These are phyloP conservation scores for Leistus spinibarbis DNA, from an alignment of 2,888 invertebrate species.

Conservation along the genomic window DNA sequence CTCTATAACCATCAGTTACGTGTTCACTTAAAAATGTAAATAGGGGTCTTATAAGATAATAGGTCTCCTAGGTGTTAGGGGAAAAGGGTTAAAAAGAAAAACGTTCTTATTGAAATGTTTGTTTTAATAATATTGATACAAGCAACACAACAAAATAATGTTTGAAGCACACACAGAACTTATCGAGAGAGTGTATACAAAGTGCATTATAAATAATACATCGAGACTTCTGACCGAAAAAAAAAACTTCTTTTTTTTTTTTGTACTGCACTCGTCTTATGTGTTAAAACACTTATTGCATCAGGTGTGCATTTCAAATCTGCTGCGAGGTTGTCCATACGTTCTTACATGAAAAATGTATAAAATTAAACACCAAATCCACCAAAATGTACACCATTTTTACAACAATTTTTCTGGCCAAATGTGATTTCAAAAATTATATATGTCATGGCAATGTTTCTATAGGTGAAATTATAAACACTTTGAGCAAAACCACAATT, in stretches of 20 bases:
- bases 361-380: constrained; percentile 23
- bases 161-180: constrained; percentile 53
- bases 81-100: no score
- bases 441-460: not conserved
- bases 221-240: constrained; percentile 35
- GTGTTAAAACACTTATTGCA: not conserved
- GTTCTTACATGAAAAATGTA: constrained; percentile 31
- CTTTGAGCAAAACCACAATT: constrained; percentile 19
- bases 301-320: constrained; percentile 23
- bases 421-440: not conserved
- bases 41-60: no score
- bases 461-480: constrained; percentile 4
- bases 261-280: constrained; percentile 28
- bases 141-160: constrained; percentile 57
- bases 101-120: constrained; percentile 57
- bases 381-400: constrained; percentile 17
- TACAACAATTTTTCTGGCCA: not conserved
- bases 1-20: no score
- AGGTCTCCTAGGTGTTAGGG: no score
- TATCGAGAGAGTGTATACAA: constrained; percentile 34
- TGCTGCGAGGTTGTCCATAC: constrained; percentile 38
- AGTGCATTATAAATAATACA: constrained; percentile 42
- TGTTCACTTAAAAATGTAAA: no score
- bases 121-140: constrained; percentile 53
- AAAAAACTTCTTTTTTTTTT: no score